Conservation (phyloP, 2,888 invertebrate species). For the Acrobasis repandana region DNA sequence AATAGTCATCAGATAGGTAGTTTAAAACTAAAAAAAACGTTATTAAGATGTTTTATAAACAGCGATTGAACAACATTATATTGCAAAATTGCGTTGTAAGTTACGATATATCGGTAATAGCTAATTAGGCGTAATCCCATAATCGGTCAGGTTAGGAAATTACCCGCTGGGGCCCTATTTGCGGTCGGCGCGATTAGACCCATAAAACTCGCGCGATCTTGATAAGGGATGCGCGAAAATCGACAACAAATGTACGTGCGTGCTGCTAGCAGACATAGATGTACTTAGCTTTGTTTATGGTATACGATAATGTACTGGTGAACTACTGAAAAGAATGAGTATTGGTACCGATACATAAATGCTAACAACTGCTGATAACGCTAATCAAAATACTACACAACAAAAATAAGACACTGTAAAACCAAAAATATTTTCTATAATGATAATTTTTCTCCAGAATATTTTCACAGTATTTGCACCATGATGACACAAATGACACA, state of each 20-base stretch:
- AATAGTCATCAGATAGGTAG: no score
- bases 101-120: slow-evolving; percentile 75
- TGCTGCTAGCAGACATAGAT: slow-evolving; percentile 29
- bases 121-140: slow-evolving; percentile 80
- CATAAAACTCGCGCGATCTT: slow-evolving; percentile 79
- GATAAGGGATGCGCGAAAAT: slow-evolving; percentile 77
- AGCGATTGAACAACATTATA: slow-evolving; percentile 1
- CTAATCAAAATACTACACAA: no score
- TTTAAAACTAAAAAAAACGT: no score
- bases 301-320: background rate
- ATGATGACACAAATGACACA: no score
- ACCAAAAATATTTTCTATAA: no score
- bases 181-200: slow-evolving; percentile 74
- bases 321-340: no score
- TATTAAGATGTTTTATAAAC: no score
- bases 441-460: no score
- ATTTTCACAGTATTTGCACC: no score
- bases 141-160: slow-evolving; percentile 80
- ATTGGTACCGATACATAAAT: no score
- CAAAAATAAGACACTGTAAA: no score
- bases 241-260: slow-evolving; percentile 47
- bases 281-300: slow-evolving; percentile 20
- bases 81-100: slow-evolving; percentile 49
- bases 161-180: slow-evolving; percentile 76
- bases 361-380: no score